Percentiles rank a stretch among this genome's conserved stretches.
Conservation (phyloP, 2,888 invertebrate genomes). For the Caenorhabditis sp. region DNA sequence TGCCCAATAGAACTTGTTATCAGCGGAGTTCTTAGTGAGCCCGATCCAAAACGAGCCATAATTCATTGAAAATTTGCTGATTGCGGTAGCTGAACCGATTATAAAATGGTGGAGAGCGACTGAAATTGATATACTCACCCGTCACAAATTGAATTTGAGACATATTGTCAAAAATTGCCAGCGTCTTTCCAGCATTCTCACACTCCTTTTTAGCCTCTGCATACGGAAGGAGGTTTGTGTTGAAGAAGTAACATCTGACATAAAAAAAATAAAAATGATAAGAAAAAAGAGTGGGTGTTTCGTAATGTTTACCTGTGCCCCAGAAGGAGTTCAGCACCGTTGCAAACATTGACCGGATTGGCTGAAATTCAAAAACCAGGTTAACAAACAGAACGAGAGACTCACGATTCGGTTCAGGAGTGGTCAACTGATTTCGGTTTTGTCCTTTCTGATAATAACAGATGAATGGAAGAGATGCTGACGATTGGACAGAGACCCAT, state of each 20-base stretch:
- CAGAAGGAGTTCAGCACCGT: conserved; percentile 41
- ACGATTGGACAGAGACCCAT: conserved; percentile 40
- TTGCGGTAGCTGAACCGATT: conserved; percentile 45
- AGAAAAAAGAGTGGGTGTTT: conserved; percentile 8
- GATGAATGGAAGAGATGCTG: conserved; percentile 42
- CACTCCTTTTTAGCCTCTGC: conserved; percentile 34
- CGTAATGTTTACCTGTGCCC: conserved; percentile 39
- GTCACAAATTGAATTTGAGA: conserved; percentile 50
- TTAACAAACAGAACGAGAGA: background rate
- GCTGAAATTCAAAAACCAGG: conserved; percentile 15
- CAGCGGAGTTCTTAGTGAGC: conserved; percentile 12
- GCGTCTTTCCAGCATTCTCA: conserved; percentile 34
- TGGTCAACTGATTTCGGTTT: conserved; percentile 26
- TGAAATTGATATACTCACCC: conserved; percentile 23
- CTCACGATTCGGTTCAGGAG: conserved; percentile 18
- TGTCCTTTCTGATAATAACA: conserved; percentile 44
- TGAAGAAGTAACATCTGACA: conserved; percentile 59
- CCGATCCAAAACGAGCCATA: conserved; percentile 59
- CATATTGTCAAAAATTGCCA: conserved; percentile 53
- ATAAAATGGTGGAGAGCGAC: background rate
- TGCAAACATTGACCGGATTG: conserved; percentile 24
- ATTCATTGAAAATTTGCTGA: conserved; percentile 46
- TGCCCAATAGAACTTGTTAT: conserved; percentile 49
- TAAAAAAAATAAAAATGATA: conserved; percentile 21
- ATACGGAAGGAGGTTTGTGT: conserved; percentile 25